phyloP scores from a whole-genome alignment of 2,113 vertebrate genomes.

The Chamaetylas fuelleborni region DNA sequence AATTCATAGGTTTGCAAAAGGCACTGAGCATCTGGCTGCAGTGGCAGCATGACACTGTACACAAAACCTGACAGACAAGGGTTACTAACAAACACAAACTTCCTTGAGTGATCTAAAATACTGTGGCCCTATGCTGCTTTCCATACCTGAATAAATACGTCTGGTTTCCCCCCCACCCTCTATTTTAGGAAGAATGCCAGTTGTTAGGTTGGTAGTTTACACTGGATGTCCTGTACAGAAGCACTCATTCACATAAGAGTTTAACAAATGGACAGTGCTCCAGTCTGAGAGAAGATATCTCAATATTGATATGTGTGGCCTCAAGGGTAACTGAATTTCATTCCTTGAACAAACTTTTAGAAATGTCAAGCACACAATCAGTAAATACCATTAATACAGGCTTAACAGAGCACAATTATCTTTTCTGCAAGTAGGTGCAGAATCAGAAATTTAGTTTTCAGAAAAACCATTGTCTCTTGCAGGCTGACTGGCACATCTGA shows the following conservation, averaged over 20 bases:
- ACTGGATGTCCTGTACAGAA: not conserved
- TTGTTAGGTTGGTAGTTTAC: not conserved
- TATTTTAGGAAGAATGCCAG: not conserved
- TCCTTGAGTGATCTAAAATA: not conserved
- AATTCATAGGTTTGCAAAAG: not conserved
- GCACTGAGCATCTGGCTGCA: not conserved
- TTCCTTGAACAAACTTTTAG: not conserved
- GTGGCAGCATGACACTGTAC: rapidly evolving
- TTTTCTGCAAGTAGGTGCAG: not conserved
- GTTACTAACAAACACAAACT: not conserved
- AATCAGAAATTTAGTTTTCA: not conserved
- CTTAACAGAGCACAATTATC: not conserved
- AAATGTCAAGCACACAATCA: not conserved
- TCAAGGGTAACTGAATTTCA: not conserved
- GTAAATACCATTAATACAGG: not conserved
- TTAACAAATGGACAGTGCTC: not conserved
- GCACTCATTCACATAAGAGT: not conserved
- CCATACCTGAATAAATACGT: not conserved
- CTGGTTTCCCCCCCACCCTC: not conserved
- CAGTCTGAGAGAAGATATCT: not conserved
- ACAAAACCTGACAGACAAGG: not conserved
- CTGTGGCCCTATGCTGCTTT: not conserved
- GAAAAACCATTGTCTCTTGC: not conserved
- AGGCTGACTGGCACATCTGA: not conserved
- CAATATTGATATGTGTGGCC: not conserved